phyloP scores from a whole-genome alignment of 2,888 invertebrate species.

The Crepidodera aurea region DNA sequence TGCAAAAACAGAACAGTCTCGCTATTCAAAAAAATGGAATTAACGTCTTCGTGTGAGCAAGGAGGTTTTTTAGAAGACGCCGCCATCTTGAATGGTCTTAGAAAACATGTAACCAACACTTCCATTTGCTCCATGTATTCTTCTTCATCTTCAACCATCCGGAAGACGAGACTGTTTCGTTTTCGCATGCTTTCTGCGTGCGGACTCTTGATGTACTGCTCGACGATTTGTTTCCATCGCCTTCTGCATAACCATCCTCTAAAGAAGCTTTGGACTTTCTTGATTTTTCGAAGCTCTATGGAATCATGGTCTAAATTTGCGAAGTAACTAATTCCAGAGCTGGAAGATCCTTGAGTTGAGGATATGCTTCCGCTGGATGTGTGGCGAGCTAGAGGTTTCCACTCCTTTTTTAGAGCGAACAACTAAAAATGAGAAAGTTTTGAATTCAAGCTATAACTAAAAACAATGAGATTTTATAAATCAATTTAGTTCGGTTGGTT shows the following conservation, averaged over 20 bases:
- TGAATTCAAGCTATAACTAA: too few relatives aligned
- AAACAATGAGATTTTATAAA: too few relatives aligned
- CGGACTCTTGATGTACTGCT: constrained; percentile 92
- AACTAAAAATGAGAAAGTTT: constrained; percentile 66
- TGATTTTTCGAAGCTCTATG: constrained; percentile 85
- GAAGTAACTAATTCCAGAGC: constrained; percentile 48
- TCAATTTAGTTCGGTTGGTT: too few relatives aligned
- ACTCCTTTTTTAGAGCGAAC: constrained; percentile 82
- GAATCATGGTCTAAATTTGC: constrained; percentile 65
- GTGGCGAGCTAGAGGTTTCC: constrained; percentile 65
- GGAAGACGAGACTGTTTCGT: constrained; percentile 86
- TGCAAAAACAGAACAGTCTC: constrained; percentile 92
- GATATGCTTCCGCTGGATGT: constrained; percentile 54
- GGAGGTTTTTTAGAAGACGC: constrained; percentile 93
- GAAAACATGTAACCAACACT: constrained; percentile 82
- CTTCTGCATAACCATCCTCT: constrained; percentile 91
- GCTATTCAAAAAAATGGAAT: constrained; percentile 92
- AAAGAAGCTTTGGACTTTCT: constrained; percentile 90
- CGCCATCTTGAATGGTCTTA: constrained; percentile 92
- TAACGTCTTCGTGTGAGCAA: constrained; percentile 91
- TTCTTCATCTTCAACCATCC: constrained; percentile 93
- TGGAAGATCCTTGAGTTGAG: constrained; percentile 46
- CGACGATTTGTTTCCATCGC: constrained; percentile 94
- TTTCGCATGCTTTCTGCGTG: constrained; percentile 95
- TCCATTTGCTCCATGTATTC: constrained; percentile 93